Base-by-base conservation (phyloP, 2,113 vertebrate species). In the Gnathonemus longibarbis region DNA sequence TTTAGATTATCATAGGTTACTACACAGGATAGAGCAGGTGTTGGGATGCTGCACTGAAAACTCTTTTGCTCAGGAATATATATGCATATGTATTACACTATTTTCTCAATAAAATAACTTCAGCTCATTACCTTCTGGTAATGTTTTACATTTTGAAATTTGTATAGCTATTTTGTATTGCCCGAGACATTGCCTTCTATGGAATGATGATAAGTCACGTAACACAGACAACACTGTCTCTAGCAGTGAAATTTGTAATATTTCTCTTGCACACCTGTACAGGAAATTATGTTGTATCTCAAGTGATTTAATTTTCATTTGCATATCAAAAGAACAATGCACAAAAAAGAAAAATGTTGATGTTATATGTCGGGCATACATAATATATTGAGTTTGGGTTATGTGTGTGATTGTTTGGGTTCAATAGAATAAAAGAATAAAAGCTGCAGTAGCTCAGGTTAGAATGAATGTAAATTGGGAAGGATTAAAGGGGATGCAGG, bases 401-500 rank as follows among this genome's bases (percentile, higher is more conserved):
- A 80, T 27, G 31, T 80, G 35, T 13, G 35, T 42, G 35, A 39
- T 80, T 80, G 35, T 80, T 42, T 80, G 74, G 35, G 74, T 80
- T 42, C 35, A 19, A 35, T 80, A 42, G 35, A 42, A 42, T 17
- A 35, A 80, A 80, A 80, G 35, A 31, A 62, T 15, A 74, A 13
- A 11, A 35, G 10, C 66, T 19, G 74, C 35, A 39, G 5, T 80
- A 17, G 31, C 17, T 84, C 83, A 46, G 83, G 39, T 85, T 6
- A n/a, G 35, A 85, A 48, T 91, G 49, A 90, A 91, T 88, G 89
- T 87, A 90, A 90, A 91, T 19, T 80, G 74, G 74, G 5, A 19
- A 89, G 90, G 91, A 94, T 94, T 94, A 93, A 91, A 89, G 87
- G 89, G 88, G 90, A 92, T 91, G 91, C 27, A 50, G 85, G 46